Evolutionary conservation across 2,797 vertebrate species (phyloP), one percentile per base, ranked within the genome.

Genomic region (Astyanax mexicanus): DNA sequence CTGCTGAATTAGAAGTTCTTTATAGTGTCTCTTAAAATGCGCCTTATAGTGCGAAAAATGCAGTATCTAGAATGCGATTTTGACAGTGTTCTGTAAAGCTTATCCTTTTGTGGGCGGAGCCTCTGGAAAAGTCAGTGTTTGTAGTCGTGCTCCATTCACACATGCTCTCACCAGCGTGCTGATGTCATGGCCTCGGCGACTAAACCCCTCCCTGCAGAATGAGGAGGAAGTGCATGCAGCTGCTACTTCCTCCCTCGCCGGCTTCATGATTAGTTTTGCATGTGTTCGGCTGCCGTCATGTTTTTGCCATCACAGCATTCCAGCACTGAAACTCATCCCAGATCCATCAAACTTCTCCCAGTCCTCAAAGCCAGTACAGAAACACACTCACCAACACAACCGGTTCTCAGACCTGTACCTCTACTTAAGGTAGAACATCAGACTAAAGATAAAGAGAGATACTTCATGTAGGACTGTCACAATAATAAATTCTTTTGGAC

Each of bases 201-300:
- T 3, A 19, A 49, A 49, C 17, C 32, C 15, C 6, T 27, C 13
- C 13, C 55, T 57, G 27, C 17, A 12, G 25, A 11, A 12, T 52
- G 11, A 32, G 11, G 54, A 67, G 71, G 42, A 42, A 68, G 72
- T 82, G 87, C 87, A 91, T 87, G 90, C 62, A 52, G 49, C 52
- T 12, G 1, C 6, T 65, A 51, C 68, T 77, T 78, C 15, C 68
- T 17, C 72, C 77, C 25, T 80, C 4, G 1, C 25, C 19, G 42
- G 74, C 82, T 64, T 64, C 15, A 69, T 81, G 61, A 80, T 80
- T 74, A 57, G 45, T 83, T 86, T 76, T 84, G 90, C 89, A 89
- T 88, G 88, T 82, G 71, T 83, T 74, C 78, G 13, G 23, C 32
- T 9, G 25, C 57, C 65, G 27, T 58, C 71, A 75, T 70, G 49